A percentile compares a stretch with the other conserved stretches of the same genome.
Conservation (phyloP, 2,888 invertebrate genomes). For the Caradrina kadenii region DNA sequence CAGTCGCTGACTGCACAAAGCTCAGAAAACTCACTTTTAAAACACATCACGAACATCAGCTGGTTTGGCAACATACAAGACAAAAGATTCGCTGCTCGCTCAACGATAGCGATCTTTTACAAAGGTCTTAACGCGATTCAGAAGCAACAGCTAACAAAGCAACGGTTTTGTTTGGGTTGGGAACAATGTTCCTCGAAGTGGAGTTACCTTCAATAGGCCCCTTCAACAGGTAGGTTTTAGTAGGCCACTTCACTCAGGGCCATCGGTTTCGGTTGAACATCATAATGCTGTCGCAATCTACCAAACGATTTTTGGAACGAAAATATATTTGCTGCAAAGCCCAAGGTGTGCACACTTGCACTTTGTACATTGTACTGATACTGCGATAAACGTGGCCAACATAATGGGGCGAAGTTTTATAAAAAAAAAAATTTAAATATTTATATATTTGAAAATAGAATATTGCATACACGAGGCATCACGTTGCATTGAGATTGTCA, state of each 20-base stretch:
- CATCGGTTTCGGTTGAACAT: constrained; percentile 11
- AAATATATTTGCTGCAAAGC: no score
- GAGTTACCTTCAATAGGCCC: constrained; percentile 11
- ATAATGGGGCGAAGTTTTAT: no score
- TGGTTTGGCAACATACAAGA: not conserved
- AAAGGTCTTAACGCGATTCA: constrained; percentile 9
- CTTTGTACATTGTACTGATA: no score
- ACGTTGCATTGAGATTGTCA: no score
- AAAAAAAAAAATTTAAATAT: no score
- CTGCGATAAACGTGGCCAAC: no score
- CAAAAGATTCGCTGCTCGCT: constrained; percentile 8
- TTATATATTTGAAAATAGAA: no score
- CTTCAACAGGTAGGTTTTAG: constrained; percentile 28
- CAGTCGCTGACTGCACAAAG: no score
- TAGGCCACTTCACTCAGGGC: constrained; percentile 23
- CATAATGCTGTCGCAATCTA: not conserved
- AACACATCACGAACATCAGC: not conserved
- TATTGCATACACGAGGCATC: no score
- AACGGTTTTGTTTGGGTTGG: constrained; percentile 30
- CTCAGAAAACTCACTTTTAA: not conserved
- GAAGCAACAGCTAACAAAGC: constrained; percentile 21
- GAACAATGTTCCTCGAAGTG: constrained; percentile 19
- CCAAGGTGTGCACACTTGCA: no score
- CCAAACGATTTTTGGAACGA: no score
- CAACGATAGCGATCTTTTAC: not conserved